Conservation (phyloP, 2,113 vertebrate species). For the Ceuthmochares aereus region DNA sequence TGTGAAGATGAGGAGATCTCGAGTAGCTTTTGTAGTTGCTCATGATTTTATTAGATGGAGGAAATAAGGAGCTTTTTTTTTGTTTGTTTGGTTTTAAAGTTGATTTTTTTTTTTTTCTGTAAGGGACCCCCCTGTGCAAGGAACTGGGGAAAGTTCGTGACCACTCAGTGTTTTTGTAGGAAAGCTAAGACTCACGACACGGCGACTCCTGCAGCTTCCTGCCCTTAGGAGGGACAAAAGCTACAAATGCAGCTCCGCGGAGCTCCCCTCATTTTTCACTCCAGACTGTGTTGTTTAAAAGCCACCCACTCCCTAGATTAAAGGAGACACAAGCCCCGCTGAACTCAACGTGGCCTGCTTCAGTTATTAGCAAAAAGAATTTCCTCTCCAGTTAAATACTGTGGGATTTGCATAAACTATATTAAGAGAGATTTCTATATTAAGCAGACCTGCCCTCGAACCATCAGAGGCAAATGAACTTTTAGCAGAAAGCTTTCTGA, state of each 20-base stretch:
- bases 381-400: slow-evolving; percentile 69
- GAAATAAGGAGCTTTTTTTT: background rate
- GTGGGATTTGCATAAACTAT: slow-evolving; percentile 69
- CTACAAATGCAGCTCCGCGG: slow-evolving; percentile 27
- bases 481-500: slow-evolving; percentile 5
- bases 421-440: slow-evolving; percentile 62
- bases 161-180: slow-evolving; percentile 74
- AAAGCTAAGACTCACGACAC: slow-evolving; percentile 84
- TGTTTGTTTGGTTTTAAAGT: background rate
- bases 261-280: slow-evolving; percentile 73
- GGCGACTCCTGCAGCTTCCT: slow-evolving; percentile 90
- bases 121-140: slow-evolving; percentile 41
- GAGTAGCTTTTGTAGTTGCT: background rate
- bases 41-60: background rate
- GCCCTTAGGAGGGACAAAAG: slow-evolving; percentile 82
- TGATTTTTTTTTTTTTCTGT: background rate
- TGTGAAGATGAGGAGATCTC: background rate
- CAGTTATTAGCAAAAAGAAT: slow-evolving; percentile 68
- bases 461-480: slow-evolving; percentile 52
- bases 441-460: slow-evolving; percentile 62
- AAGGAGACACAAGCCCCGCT: slow-evolving; percentile 45
- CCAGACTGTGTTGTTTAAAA: slow-evolving; percentile 66
- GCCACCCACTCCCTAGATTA: slow-evolving; percentile 66
- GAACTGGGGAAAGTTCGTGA: slow-evolving; percentile 74
- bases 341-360: slow-evolving; percentile 59